Conservation (phyloP, 2,113 vertebrate species). For the Pelusios castaneus region DNA sequence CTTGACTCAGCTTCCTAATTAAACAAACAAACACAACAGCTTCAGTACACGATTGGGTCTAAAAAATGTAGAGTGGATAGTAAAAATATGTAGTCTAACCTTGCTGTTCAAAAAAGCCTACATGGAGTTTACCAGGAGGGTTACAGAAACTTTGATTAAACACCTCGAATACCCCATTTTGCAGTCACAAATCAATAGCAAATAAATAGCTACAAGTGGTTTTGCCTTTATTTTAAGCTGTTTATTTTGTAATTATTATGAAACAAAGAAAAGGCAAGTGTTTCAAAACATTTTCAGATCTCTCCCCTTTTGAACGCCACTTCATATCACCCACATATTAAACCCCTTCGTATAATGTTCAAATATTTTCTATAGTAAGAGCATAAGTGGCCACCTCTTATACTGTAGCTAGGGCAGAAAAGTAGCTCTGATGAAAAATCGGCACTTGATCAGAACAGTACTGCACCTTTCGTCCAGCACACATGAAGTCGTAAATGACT, state of each 20-base stretch:
- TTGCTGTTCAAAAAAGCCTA: neutral
- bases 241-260: neutral
- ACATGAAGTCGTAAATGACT: fast-evolving
- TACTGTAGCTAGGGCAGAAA: neutral
- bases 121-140: fast-evolving
- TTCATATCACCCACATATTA: neutral
- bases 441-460: neutral
- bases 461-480: neutral
- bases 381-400: fast-evolving
- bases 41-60: conserved; percentile 23
- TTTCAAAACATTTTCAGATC: neutral
- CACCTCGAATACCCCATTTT: neutral
- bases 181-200: neutral
- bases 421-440: neutral
- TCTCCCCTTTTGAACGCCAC: neutral
- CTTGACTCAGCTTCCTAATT: conserved; percentile 74
- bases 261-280: neutral
- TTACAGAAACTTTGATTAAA: neutral
- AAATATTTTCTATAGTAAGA: neutral
- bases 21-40: conserved; percentile 76
- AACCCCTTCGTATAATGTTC: neutral
- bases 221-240: neutral
- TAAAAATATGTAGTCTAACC: conserved; percentile 12
- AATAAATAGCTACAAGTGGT: neutral
- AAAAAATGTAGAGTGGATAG: conserved; percentile 16